Conservation (phyloP, 2,797 vertebrate genomes). For the Helostoma temminkii region DNA sequence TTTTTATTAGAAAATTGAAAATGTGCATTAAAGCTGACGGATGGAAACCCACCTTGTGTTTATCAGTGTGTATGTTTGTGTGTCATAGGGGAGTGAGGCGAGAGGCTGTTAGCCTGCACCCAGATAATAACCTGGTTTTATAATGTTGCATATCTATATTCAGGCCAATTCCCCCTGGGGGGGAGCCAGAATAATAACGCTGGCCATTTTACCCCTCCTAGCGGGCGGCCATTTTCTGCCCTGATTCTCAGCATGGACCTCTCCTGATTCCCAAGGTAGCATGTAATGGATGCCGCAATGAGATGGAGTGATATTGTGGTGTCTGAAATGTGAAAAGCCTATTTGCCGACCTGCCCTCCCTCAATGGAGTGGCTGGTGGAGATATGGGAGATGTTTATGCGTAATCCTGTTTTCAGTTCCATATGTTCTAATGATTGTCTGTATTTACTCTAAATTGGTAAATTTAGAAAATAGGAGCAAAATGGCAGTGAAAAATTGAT, state of each 20-base stretch:
- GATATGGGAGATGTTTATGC: constrained; percentile 75
- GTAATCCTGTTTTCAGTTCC: constrained; percentile 81
- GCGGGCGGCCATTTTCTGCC: constrained; percentile 83
- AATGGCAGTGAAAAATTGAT: constrained; percentile 46
- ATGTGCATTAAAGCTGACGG: neutral
- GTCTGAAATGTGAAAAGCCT: constrained; percentile 84
- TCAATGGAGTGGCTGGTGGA: constrained; percentile 65
- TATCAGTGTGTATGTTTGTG: constrained; percentile 44
- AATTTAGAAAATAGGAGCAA: constrained; percentile 75
- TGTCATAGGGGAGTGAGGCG: constrained; percentile 70
- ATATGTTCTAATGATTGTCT: constrained; percentile 81
- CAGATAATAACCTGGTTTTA: constrained; percentile 86
- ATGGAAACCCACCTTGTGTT: constrained; percentile 34
- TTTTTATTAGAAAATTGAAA: neutral
- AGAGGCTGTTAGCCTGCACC: constrained; percentile 83
- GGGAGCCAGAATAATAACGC: constrained; percentile 81
- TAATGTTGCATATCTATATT: constrained; percentile 88
- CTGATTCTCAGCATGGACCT: constrained; percentile 81
- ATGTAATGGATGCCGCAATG: constrained; percentile 83
- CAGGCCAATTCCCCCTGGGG: constrained; percentile 84
- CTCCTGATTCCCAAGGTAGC: constrained; percentile 83
- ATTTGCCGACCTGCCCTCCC: constrained; percentile 79
- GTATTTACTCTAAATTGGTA: constrained; percentile 76
- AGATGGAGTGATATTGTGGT: constrained; percentile 84
- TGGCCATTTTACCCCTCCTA: constrained; percentile 83